Base-by-base conservation (phyloP, 2,113 vertebrate species). In the Phycodurus eques region DNA sequence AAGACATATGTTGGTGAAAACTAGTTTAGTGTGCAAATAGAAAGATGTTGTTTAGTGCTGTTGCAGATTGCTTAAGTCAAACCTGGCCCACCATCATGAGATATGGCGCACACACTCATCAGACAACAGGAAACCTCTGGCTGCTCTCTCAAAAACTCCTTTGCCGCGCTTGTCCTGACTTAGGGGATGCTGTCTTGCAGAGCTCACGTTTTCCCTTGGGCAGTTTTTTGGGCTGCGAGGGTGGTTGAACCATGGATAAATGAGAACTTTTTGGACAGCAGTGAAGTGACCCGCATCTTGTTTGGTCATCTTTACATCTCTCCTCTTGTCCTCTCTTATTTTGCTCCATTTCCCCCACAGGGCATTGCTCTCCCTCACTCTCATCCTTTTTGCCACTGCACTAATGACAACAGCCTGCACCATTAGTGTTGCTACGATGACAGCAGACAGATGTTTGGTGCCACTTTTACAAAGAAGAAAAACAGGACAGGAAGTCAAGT, bases 391-490 rank as follows among this genome's bases (percentile, higher is more conserved):
- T 82, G 82, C 70, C 62, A 63, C 67, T 82, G 67, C 80, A 35
- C 81, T 82, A 72, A 73, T 79, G 89, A 83, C 79, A 80, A 82
- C 77, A 44, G 72, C 78, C 33, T n/a, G 14, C 94, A 88, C 90
- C 93, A 94, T 94, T 92, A 92, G 92, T 94, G 94, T 94, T 92
- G 87, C 90, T 92, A 85, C 92, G 90, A 93, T 94, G 95, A 94
- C 94, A 94, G 94, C 90, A 92, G 94, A 94, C 96, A 96, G 95
- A 96, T 97, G 95, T 96, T 95, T 94, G 93, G 91, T 93, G 94
- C 94, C 90, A 88, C 92, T 91, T 89, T 92, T 84, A 83, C n/a
- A 88, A 85, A 84, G 79, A 80, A 68, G 59, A 83, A 91, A 90
- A 86, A 66, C 78, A 87, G 67, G 80, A 91, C 83, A 74, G 73